These are phyloP conservation scores for Cydia fagiglandana DNA, from an alignment of 1,140 invertebrate species.

Conservation along the genomic window DNA sequence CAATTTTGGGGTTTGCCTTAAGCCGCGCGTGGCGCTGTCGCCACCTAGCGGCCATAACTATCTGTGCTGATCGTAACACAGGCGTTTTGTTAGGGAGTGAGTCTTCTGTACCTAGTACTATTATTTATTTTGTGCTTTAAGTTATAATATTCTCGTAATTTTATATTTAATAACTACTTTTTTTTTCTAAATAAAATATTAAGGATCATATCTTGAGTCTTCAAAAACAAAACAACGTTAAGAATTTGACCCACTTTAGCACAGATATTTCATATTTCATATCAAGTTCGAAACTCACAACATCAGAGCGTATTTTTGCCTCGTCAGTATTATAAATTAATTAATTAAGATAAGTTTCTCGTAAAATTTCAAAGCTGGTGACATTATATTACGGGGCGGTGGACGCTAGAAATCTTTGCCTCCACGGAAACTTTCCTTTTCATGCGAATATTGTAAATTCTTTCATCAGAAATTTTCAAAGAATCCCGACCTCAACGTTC, in stretches of 20 bases:
- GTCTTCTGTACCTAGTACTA: too few species aligned
- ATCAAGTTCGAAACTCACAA: not conserved
- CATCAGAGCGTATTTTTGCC: not conserved
- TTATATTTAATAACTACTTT: too few species aligned
- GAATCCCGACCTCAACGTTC: not conserved
- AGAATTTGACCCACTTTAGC: not conserved
- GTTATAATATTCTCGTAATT: too few species aligned
- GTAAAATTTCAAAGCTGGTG: slow-evolving; percentile 19
- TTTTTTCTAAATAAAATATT: too few species aligned
- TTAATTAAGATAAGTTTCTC: slow-evolving; percentile 21
- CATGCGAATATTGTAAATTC: slow-evolving; percentile 8
- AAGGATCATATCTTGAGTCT: too few species aligned
- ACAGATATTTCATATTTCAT: not conserved
- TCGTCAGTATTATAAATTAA: slow-evolving; percentile 25
- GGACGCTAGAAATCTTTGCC: slow-evolving; percentile 1
- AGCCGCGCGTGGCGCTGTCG: too few species aligned
- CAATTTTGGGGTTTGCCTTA: too few species aligned
- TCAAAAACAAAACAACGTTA: too few species aligned
- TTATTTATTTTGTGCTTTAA: too few species aligned
- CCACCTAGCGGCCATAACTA: too few species aligned
- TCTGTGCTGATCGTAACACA: too few species aligned
- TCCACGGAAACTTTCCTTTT: not conserved
- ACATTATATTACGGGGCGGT: slow-evolving; percentile 16
- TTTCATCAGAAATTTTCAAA: slow-evolving; percentile 13
- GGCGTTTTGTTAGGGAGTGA: too few species aligned